Conservation (phyloP, 2,888 invertebrate genomes). For the Trichopoda pennipes region DNA sequence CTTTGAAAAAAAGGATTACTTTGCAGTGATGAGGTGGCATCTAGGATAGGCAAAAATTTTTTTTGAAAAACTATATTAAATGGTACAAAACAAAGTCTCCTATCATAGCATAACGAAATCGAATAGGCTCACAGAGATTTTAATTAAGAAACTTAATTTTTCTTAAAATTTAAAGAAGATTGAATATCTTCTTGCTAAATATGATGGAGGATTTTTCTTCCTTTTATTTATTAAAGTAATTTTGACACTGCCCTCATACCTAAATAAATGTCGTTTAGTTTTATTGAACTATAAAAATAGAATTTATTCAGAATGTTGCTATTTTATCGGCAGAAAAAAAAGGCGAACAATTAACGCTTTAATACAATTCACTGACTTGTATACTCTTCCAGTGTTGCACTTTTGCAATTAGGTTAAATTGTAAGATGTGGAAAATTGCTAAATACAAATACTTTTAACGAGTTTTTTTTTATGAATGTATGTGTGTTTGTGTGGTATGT, state of each 20-base stretch:
- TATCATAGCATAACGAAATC: too few relatives aligned
- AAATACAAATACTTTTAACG: slow-evolving; percentile 26
- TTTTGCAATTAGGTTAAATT: slow-evolving; percentile 60
- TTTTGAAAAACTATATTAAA: too few relatives aligned
- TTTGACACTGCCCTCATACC: neutral
- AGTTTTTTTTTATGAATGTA: neutral
- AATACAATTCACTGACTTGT: neutral
- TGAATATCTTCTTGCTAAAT: too few relatives aligned
- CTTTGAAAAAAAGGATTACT: too few relatives aligned
- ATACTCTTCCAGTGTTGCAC: neutral
- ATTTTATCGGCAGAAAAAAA: neutral
- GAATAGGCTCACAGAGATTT: too few relatives aligned
- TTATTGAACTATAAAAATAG: neutral
- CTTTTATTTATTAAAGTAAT: neutral
- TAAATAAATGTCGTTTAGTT: slow-evolving; percentile 6
- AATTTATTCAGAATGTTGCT: neutral
- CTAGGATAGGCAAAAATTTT: too few relatives aligned
- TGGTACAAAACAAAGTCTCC: too few relatives aligned
- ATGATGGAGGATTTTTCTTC: neutral
- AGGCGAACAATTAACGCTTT: neutral
- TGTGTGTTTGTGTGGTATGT: slow-evolving; percentile 26
- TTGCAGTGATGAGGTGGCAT: too few relatives aligned
- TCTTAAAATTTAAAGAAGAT: too few relatives aligned
- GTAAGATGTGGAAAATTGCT: slow-evolving; percentile 41
- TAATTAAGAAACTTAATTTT: too few relatives aligned